These are phyloP conservation scores for Mungos mungo DNA, from an alignment of 2,113 vertebrate species.

Conservation along the genomic window DNA sequence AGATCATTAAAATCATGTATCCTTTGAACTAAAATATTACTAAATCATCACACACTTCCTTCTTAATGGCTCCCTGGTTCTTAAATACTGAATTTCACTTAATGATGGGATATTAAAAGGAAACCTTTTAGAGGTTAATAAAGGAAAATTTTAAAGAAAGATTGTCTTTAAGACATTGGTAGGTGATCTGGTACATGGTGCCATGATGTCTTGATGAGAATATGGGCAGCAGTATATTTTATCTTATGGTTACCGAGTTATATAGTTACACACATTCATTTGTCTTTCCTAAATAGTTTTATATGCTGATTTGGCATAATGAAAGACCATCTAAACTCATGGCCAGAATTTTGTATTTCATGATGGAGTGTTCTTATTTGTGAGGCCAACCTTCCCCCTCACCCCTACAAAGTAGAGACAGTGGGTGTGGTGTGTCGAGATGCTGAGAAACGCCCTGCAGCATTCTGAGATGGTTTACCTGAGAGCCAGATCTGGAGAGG, in stretches of 20 bases:
- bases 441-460: neutral
- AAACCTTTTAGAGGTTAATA: slow-evolving; percentile 59
- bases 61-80: slow-evolving; percentile 62
- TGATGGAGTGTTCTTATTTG: slow-evolving; percentile 5
- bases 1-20: slow-evolving; percentile 80
- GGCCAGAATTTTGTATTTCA: slow-evolving; percentile 67
- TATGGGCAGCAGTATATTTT: neutral
- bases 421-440: neutral
- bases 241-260: neutral
- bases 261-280: neutral
- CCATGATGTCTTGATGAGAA: neutral
- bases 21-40: slow-evolving; percentile 69
- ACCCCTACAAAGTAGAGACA: neutral
- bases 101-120: slow-evolving; percentile 52
- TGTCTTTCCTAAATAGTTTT: neutral
- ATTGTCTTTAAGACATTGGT: neutral
- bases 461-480: neutral
- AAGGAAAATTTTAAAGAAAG: neutral
- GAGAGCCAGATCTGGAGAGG: neutral
- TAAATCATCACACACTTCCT: slow-evolving; percentile 46
- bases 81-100: slow-evolving; percentile 67
- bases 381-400: neutral
- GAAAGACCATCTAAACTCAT: slow-evolving; percentile 50
- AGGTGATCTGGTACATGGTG: neutral
- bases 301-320: neutral